Conservation (phyloP, 2,113 vertebrate genomes). For the Chelonoidis abingdonii region DNA sequence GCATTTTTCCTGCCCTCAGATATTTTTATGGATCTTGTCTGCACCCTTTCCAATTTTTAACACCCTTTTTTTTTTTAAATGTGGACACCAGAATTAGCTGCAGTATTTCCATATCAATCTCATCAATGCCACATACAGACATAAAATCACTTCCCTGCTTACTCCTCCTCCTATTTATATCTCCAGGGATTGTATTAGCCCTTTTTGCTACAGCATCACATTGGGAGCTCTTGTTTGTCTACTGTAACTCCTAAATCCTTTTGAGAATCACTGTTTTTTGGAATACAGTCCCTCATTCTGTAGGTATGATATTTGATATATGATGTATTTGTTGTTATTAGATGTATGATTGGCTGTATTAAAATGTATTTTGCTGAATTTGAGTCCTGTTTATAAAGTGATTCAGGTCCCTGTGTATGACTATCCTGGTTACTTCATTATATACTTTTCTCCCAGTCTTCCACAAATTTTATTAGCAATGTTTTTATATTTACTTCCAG, state of each 20-base stretch:
- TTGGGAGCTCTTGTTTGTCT: not conserved
- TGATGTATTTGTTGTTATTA: not conserved
- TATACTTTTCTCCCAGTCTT: not conserved
- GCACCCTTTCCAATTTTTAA: not conserved
- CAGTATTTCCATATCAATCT: accelerated
- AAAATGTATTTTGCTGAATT: not conserved
- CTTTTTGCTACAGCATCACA: not conserved
- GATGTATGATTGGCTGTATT: not conserved
- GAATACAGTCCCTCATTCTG: not conserved
- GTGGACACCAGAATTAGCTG: not conserved
- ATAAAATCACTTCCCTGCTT: not conserved
- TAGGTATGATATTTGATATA: not conserved
- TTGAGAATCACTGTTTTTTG: not conserved
- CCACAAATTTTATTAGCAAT: not conserved
- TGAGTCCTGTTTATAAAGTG: not conserved
- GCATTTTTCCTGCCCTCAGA: too few relatives aligned
- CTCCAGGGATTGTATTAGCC: not conserved
- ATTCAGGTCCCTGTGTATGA: not conserved
- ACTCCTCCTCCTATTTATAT: not conserved
- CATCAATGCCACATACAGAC: not conserved
- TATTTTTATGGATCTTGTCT: too few relatives aligned
- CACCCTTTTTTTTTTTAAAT: not conserved
- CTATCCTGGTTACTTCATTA: not conserved
- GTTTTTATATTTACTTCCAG: not conserved
- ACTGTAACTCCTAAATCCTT: not conserved